Evolutionary conservation across 2,888 invertebrate genomes (phyloP).

Genomic region (Lepidochitona cinerea): DNA sequence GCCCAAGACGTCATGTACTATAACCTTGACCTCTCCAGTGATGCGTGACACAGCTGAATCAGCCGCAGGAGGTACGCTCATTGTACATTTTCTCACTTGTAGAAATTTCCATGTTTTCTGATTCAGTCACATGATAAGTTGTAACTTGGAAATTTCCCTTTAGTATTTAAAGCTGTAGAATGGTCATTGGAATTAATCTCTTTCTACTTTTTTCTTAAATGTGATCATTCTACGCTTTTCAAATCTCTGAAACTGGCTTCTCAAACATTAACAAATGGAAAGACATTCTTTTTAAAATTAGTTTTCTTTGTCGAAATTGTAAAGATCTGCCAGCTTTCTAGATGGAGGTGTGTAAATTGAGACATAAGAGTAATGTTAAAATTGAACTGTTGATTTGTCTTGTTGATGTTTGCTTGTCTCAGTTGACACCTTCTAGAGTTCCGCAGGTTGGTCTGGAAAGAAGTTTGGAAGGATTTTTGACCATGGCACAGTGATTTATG

Average conservation of each 20-base stretch:
- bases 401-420: constrained; percentile 3
- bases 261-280: too few relatives aligned
- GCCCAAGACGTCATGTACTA: constrained; percentile 78
- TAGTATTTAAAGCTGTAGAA: constrained; percentile 32
- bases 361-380: not conserved
- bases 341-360: not conserved
- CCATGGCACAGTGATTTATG: constrained; percentile 56
- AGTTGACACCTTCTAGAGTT: constrained; percentile 47
- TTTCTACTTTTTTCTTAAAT: constrained; percentile 20
- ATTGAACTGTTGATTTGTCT: not conserved
- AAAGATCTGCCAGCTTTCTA: not conserved
- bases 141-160: not conserved
- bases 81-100: too few relatives aligned
- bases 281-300: too few relatives aligned
- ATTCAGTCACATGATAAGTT: not conserved
- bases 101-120: constrained; percentile 4
- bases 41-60: constrained; percentile 80
- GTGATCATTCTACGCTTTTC: constrained; percentile 37
- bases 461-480: constrained; percentile 71
- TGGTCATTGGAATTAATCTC: constrained; percentile 54
- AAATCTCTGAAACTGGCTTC: not conserved
- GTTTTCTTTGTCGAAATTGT: too few relatives aligned
- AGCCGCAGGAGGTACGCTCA: constrained; percentile 30
- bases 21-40: constrained; percentile 92
- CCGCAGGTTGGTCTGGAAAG: constrained; percentile 44